Percentiles rank a stretch among this genome's conserved stretches.
phyloP scores from a whole-genome alignment of 1,140 invertebrate species.

The Magallana angulata region DNA sequence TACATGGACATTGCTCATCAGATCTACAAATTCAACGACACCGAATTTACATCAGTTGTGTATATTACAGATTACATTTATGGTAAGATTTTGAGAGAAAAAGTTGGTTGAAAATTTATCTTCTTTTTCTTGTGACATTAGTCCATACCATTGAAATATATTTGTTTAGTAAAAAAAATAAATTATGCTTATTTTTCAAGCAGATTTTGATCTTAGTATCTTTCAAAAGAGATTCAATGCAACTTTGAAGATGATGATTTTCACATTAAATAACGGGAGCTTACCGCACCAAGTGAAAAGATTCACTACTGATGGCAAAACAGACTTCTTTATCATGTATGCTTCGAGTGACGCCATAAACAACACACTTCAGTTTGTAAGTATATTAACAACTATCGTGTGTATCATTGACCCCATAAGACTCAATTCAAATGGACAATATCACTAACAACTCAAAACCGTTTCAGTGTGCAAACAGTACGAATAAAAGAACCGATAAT shows the following conservation, averaged over 20 bases:
- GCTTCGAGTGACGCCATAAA: neutral
- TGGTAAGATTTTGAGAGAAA: neutral
- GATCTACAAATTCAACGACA: slow-evolving; percentile 5
- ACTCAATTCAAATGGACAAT: too few species aligned
- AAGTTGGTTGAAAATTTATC: too few species aligned
- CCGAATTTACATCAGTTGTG: neutral
- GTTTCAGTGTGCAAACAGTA: neutral
- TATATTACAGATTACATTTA: slow-evolving; percentile 4
- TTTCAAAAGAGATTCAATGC: slow-evolving; percentile 20
- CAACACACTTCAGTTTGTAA: neutral
- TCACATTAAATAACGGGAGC: neutral
- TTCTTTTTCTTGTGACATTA: too few species aligned
- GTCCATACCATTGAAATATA: too few species aligned
- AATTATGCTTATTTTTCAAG: neutral
- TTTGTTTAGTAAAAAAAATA: too few species aligned
- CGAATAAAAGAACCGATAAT: slow-evolving; percentile 7
- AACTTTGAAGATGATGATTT: slow-evolving; percentile 3
- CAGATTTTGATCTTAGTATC: slow-evolving; percentile 40
- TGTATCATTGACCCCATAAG: too few species aligned
- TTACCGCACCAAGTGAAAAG: neutral
- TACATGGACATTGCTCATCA: slow-evolving; percentile 40
- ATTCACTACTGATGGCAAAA: slow-evolving; percentile 31
- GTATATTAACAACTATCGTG: neutral
- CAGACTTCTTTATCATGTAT: slow-evolving; percentile 14
- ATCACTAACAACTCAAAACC: too few species aligned